Evolutionary conservation across 2,113 vertebrate species (phyloP).

Genomic region (Prionailurus viverrinus): DNA sequence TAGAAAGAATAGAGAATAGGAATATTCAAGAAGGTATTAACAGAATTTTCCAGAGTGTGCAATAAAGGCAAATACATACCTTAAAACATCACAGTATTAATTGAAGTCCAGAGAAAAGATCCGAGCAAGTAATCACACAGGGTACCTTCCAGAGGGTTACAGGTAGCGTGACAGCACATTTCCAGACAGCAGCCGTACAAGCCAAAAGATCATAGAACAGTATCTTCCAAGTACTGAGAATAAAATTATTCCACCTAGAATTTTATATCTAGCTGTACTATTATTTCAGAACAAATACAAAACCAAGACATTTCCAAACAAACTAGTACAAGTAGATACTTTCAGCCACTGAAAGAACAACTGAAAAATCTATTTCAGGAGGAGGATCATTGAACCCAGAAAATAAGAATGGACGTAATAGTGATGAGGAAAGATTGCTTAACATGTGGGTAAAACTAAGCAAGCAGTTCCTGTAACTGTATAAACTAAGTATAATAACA

Average conservation of each 20-base stretch:
- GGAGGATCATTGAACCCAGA: not conserved
- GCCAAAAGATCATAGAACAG: not conserved
- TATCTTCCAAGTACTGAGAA: not conserved
- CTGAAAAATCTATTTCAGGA: slow-evolving; percentile 48
- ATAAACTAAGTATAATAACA: not conserved
- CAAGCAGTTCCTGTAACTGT: not conserved
- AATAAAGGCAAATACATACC: not conserved
- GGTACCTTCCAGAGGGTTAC: not conserved
- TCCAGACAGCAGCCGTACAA: not conserved
- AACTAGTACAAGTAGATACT: not conserved
- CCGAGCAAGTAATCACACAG: not conserved
- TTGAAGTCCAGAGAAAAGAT: not conserved
- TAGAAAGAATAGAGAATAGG: slow-evolving; percentile 15
- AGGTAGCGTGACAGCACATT: not conserved
- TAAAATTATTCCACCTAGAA: not conserved
- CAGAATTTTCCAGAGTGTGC: not conserved
- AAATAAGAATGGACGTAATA: slow-evolving; percentile 23
- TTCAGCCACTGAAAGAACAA: not conserved
- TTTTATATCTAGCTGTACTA: not conserved
- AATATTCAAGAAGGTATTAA: slow-evolving; percentile 25
- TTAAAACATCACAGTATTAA: not conserved
- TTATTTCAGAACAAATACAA: slow-evolving; percentile 34
- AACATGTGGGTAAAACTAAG: not conserved
- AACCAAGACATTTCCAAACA: slow-evolving; percentile 40
- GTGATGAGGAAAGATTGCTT: slow-evolving; percentile 24